Evolutionary conservation across 2,797 vertebrate species (phyloP), one percentile per base, ranked within the genome.

Genomic region (Rostrhamus sociabilis): DNA sequence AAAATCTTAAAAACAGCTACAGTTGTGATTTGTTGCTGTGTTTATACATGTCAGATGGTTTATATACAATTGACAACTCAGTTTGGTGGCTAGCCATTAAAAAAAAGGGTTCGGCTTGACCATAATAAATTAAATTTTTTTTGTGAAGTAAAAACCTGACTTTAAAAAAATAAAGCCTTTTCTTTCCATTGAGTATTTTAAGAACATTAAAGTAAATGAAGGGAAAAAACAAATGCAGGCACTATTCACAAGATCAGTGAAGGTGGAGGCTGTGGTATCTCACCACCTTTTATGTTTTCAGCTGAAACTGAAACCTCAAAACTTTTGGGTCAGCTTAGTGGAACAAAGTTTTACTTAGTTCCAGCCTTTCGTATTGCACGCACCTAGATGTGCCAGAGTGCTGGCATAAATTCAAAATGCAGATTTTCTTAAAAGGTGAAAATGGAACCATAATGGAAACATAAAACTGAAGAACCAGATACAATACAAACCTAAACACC

Each of bases 331-430:
- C 42, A 89, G 10, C 19, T 31, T 58, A 52, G 14, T 43, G 6
- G 19, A 75, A 72, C 50, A 23, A 86, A 84, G 4, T 68, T 81
- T 86, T 62, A 17, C 8, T 56, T 62, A 50, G 20, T 56, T 75
- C 50, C 0, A 1, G 9, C 31, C 10, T 81, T 81, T 78, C 2
- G 0, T 93, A 23, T 34, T 68, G 45, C 34, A 66, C 2, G 0
- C 45, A 32, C 52, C 15, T 56, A 47, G 20, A 73, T 63, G 52
- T 45, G 27, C 40, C 48, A 83, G 14, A 74, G 16, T 32, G 18
- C 38, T 83, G 76, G 8, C 32, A 67, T 31, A 71, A 66, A 64
- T 62, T 69, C 42, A 47, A 40, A 87, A 80, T 36, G 8, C 10
- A 62, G 34, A n/a, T 91, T 86, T 66, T 60, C 40, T 90, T 85